Conservation (phyloP, 2,888 invertebrate species). For the Epinotia brunnichana region DNA sequence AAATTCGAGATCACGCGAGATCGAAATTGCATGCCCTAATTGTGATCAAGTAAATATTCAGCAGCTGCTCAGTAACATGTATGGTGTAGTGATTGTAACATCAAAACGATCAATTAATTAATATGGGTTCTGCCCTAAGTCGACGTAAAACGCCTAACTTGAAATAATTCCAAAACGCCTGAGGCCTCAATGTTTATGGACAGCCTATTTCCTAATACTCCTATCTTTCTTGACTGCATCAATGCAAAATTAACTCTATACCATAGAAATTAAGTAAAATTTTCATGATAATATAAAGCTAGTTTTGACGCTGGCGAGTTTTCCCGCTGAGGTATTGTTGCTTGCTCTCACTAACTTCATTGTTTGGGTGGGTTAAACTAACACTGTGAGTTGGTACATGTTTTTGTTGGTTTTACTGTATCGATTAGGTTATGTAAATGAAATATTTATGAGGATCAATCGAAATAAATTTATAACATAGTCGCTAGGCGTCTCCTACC, state of each 20-base stretch:
- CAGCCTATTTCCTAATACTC: background rate
- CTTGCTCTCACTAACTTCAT: slow-evolving; percentile 55
- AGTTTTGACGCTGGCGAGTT: background rate
- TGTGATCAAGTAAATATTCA: background rate
- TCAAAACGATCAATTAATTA: slow-evolving; percentile 25
- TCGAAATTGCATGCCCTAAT: too few species aligned
- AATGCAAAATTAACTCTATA: background rate
- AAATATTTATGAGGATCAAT: slow-evolving; percentile 30
- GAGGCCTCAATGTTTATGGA: slow-evolving; percentile 57
- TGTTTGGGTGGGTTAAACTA: slow-evolving; percentile 66
- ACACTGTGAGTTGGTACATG: slow-evolving; percentile 56
- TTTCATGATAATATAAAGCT: background rate
- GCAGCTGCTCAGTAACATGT: background rate
- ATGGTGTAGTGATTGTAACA: background rate
- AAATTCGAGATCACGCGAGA: too few species aligned
- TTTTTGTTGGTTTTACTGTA: slow-evolving; percentile 58
- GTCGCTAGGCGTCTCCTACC: too few species aligned
- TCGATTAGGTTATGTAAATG: slow-evolving; percentile 52
- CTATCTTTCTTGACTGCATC: background rate
- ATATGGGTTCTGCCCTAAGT: slow-evolving; percentile 50
- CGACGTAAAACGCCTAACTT: slow-evolving; percentile 63
- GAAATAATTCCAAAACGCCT: slow-evolving; percentile 62
- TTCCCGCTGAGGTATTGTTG: slow-evolving; percentile 51
- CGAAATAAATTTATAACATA: slow-evolving; percentile 2
- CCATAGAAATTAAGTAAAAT: background rate